Base-by-base conservation (phyloP, 1,140 invertebrate genomes). In the Sinella curviseta region DNA sequence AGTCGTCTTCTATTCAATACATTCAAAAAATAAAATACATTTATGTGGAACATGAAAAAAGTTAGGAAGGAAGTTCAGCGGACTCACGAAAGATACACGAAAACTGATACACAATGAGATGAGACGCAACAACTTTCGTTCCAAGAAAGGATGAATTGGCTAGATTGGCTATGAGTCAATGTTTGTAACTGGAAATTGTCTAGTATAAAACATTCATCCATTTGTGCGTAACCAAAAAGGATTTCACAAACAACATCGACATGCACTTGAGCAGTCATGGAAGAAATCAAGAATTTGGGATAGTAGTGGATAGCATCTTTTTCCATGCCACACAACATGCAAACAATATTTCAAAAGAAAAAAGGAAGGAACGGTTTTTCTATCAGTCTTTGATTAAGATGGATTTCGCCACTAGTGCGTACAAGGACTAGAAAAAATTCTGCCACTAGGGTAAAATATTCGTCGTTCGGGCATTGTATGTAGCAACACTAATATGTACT, bases 241-340 rank as follows among this genome's bases (percentile, higher is more conserved):
- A 70, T 70, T 48, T 48, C 57, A 65, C 57, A 65, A 48, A 48
- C 65, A 33, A 70, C 65, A 70, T 33, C 31, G 65, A 70, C 65
- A 70, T 70, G 28, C 31, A 70, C 65, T 70, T 33, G 26, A 70
- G 57, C 24, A 60, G 12, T 60, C 57, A 60, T 14, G 24, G 4
- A 26, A 3, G 57, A 60, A 60, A 30, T 70, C 65, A 70, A 70
- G 65, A 70, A 60, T 60, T 60, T 60, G 8, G 31, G 14, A 65
- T 65, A 26, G 24, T 4, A 65, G 16, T n/a, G 57, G 20, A 48
- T 48, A 60, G 65, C 26, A n/a, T 60, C 55, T 14, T 3, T 17
- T 12, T 60, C 55, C 24, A 14, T 4, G 55, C 24, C n/a, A n/a
- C 55, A 26, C 4, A 60, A 24, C 55, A 60, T 60, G 55, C 55